phyloP scores from a whole-genome alignment of 2,888 invertebrate genomes.

The Helicoverpa assulta region DNA sequence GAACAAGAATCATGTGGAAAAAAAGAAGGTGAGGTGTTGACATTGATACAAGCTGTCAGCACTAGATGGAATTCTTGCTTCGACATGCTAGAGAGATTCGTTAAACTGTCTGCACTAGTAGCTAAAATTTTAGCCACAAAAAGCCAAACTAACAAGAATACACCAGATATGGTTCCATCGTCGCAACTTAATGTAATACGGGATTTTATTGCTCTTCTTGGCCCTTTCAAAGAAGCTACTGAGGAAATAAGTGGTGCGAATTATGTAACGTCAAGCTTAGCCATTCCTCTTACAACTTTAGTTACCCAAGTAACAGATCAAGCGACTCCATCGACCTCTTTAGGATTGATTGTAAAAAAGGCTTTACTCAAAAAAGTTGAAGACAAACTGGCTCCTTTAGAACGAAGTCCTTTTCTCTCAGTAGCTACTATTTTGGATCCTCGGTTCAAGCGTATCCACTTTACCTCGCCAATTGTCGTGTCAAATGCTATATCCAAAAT shows the following conservation, averaged over 20 bases:
- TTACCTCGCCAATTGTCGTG: slow-evolving; percentile 20
- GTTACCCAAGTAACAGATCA: too few relatives aligned
- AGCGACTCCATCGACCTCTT: too few relatives aligned
- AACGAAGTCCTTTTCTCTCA: too few relatives aligned
- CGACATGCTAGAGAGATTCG: slow-evolving; percentile 64
- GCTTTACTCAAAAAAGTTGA: too few relatives aligned
- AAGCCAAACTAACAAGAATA: slow-evolving; percentile 33
- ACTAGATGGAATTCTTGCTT: slow-evolving; percentile 67
- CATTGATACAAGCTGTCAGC: slow-evolving; percentile 63
- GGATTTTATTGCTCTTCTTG: slow-evolving; percentile 58
- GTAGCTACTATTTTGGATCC: too few relatives aligned
- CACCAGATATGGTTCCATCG: slow-evolving; percentile 59
- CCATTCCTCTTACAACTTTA: too few relatives aligned
- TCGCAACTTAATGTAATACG: slow-evolving; percentile 59
- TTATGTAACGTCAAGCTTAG: too few relatives aligned
- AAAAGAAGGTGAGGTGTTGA: slow-evolving; percentile 66
- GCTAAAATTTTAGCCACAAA: slow-evolving; percentile 56
- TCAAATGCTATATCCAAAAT: slow-evolving; percentile 42
- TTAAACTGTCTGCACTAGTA: slow-evolving; percentile 59
- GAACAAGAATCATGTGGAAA: slow-evolving; percentile 51
- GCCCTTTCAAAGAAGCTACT: slow-evolving; percentile 24
- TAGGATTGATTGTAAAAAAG: too few relatives aligned
- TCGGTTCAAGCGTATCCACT: too few relatives aligned
- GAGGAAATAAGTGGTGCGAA: too few relatives aligned
- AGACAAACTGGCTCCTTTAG: too few relatives aligned